Evolutionary conservation across 1,140 invertebrate genomes (phyloP).

Genomic region (Chymomyza costata): DNA sequence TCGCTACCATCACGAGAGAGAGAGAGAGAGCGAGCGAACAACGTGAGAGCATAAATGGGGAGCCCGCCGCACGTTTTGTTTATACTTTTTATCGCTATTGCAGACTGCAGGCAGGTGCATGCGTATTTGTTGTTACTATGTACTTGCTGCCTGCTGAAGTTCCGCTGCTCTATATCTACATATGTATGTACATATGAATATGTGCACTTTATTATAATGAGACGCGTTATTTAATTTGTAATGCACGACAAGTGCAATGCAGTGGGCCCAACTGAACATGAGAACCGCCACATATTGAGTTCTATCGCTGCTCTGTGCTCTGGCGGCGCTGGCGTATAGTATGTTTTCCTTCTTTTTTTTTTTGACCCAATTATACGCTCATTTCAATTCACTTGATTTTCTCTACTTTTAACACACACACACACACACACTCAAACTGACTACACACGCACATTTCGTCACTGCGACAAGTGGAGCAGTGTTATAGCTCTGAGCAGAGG

Average conservation of each 20-base stretch:
- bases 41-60: constrained; percentile 17
- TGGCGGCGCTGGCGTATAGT: constrained; percentile 54
- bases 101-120: too few relatives aligned
- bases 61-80: too few relatives aligned
- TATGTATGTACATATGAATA: not conserved
- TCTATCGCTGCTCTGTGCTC: constrained; percentile 20
- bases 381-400: constrained; percentile 73
- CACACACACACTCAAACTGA: constrained; percentile 27
- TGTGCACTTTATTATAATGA: too few relatives aligned
- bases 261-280: too few relatives aligned
- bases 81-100: too few relatives aligned
- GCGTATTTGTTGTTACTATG: constrained; percentile 33
- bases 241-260: too few relatives aligned
- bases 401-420: constrained; percentile 56
- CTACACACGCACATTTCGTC: constrained; percentile 54
- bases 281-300: constrained; percentile 46
- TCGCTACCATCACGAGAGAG: too few relatives aligned
- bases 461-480: constrained; percentile 69
- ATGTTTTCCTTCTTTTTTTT: constrained; percentile 44
- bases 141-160: constrained; percentile 8
- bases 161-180: not conserved
- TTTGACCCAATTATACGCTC: constrained; percentile 73
- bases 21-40: constrained; percentile 2
- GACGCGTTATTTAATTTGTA: too few relatives aligned
- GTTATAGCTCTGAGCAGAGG: constrained; percentile 32